Evolutionary conservation across 2,888 invertebrate genomes (phyloP).

Genomic region (Sarcophaga variegata): DNA sequence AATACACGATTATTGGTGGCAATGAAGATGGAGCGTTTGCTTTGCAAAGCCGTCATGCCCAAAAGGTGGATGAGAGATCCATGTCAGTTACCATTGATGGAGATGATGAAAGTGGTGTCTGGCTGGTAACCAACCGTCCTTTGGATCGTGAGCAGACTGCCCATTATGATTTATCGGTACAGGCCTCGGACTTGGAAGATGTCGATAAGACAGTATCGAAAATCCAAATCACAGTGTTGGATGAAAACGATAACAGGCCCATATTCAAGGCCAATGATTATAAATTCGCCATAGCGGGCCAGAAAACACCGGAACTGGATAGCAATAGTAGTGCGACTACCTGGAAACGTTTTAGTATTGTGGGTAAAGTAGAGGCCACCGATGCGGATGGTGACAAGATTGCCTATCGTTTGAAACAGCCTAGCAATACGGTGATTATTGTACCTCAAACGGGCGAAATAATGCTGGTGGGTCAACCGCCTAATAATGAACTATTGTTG

Average conservation of each 20-base stretch:
- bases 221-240: constrained; percentile 88
- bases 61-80: constrained; percentile 73
- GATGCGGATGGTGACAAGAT: constrained; percentile 96
- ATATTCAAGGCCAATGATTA: constrained; percentile 90
- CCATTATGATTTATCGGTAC: constrained; percentile 88
- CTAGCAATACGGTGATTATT: constrained; percentile 92
- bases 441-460: constrained; percentile 96
- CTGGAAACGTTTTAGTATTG: constrained; percentile 90
- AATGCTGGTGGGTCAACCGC: constrained; percentile 90
- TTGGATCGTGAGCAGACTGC: constrained; percentile 90
- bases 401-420: constrained; percentile 91
- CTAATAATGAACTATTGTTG: constrained; percentile 85
- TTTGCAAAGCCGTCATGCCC: constrained; percentile 82
- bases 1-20: constrained; percentile 90
- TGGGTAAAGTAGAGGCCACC: constrained; percentile 92
- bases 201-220: constrained; percentile 92
- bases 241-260: constrained; percentile 96
- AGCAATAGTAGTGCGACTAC: constrained; percentile 84
- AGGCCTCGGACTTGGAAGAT: constrained; percentile 90
- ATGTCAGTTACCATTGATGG: constrained; percentile 75
- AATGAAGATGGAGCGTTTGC: constrained; percentile 89
- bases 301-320: constrained; percentile 83
- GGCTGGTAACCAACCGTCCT: constrained; percentile 88
- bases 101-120: constrained; percentile 86
- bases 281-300: constrained; percentile 88